Base-by-base conservation (phyloP, 2,888 invertebrate species). In the Sarcophaga carnaria region DNA sequence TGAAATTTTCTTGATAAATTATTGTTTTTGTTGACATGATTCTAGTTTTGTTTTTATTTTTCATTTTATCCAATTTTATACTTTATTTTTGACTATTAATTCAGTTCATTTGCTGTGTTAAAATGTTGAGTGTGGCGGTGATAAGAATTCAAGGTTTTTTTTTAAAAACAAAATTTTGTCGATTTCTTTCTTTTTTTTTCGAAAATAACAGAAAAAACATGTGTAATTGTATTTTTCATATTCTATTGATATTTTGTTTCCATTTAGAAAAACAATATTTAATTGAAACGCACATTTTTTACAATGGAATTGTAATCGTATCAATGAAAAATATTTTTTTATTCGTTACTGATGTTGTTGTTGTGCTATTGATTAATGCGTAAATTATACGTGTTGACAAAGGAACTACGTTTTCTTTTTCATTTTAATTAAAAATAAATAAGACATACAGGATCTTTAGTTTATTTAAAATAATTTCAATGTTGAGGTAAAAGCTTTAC, bases 141-240 rank as follows among this genome's bases (percentile, higher is more conserved):
- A 86, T 81, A 83, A 86, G 83, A 81, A 78, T 71, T 86, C 80
- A 86, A 83, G 83, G 86, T 81, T 81, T 78, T 77, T 82, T 78
- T 27, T 10, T 11, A 10, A 8, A 22, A 37, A 6, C 6, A 37
- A 72, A 49, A n/a, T 76, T 63, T 0, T 74, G 59, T 27, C 14
- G 66, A 71, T 77, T 47, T 66, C 20, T 37, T 37, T 37, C 37
- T 6, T 75, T 71, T 77, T 76, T 77, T 27, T 10, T 14, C 10
- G 6, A 20, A 49, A 54, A 54, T 14, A 12, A 54, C 49, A 54
- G 4, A 54, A 54, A 49, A 60, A 67, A 71, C 76, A 80, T 79
- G 66, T 71, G 70, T 79, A 54, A 63, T 22, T 62, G 5, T 3
- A 17, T 67, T 78, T 4, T 60, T 60, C 62, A 27, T 62, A 69